Evolutionary conservation across 92 coral and sea anemone genomes (phyloP).

Genomic region (Zoanthus sociatus): DNA sequence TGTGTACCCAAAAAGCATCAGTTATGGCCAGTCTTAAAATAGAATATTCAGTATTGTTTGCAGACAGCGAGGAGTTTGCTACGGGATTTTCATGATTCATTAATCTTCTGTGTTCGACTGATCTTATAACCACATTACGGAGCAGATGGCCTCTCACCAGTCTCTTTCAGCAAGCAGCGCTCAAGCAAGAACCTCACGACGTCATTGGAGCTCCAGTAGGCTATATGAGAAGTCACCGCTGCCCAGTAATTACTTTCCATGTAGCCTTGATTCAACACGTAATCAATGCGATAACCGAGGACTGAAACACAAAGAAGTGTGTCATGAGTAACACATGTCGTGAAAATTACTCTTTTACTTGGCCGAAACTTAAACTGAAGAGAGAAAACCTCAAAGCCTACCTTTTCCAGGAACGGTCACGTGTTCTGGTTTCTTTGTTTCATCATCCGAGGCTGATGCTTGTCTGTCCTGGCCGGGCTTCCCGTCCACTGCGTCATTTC

Average conservation of each 20-base stretch:
- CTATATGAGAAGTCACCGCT: conserved; percentile 94
- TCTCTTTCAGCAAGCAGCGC: conserved; percentile 61
- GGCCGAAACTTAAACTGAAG: not conserved
- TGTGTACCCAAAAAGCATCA: no score
- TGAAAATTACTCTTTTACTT: not conserved
- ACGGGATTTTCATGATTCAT: not conserved
- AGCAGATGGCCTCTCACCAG: not conserved
- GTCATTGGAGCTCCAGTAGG: conserved; percentile 96
- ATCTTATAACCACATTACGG: not conserved
- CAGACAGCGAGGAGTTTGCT: not conserved
- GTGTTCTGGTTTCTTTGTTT: conserved; percentile 65
- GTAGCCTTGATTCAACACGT: conserved; percentile 85
- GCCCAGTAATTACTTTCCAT: conserved; percentile 97
- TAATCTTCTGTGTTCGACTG: not conserved
- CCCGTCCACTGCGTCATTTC: conserved; percentile 43
- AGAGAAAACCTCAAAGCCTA: not conserved
- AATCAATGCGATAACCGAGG: conserved; percentile 85
- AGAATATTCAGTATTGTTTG: not conserved
- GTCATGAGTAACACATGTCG: not conserved
- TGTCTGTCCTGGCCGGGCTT: not conserved
- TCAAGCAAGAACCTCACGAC: conserved; percentile 91
- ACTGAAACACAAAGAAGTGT: conserved; percentile 64
- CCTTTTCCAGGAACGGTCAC: conserved; percentile 79
- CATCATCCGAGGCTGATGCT: not conserved
- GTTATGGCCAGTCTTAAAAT: not conserved